Percentiles rank a stretch among this genome's conserved stretches.
phyloP scores from a whole-genome alignment of 92 coral and sea anemone species.

The Pocillopora grandis region DNA sequence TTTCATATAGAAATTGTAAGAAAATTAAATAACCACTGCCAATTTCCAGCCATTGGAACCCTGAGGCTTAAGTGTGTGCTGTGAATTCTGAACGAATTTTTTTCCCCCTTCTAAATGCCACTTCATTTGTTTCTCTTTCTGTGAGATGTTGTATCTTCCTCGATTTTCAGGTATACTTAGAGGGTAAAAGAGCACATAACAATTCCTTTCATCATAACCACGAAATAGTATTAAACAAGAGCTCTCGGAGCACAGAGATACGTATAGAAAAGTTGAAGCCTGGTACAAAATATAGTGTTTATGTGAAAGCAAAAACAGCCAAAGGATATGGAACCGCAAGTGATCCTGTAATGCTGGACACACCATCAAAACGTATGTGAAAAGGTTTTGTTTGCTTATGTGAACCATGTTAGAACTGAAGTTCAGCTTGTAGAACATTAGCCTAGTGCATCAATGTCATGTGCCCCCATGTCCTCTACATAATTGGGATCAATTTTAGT shows the following conservation, averaged over 20 bases:
- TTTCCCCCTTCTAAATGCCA: neutral
- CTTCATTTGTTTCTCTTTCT: neutral
- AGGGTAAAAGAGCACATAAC: conserved; percentile 59
- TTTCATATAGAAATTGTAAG: no score
- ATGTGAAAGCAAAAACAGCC: conserved; percentile 60
- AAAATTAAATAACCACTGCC: neutral
- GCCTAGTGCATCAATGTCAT: no score
- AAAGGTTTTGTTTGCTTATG: neutral
- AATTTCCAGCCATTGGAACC: neutral
- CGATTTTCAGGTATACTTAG: conserved; percentile 42
- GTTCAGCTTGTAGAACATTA: no score
- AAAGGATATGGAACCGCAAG: conserved; percentile 60
- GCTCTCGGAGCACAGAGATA: neutral
- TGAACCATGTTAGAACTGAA: no score
- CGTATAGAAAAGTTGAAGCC: conserved; percentile 40
- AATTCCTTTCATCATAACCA: conserved; percentile 19
- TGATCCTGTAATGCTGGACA: neutral
- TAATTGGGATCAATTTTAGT: no score
- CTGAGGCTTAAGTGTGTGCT: neutral
- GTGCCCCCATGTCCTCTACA: no score
- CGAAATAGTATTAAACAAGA: neutral
- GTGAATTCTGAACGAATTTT: neutral
- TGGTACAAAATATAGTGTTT: conserved; percentile 69
- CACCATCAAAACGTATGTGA: conserved; percentile 61
- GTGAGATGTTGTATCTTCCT: no score